A percentile compares a stretch with the other conserved stretches of the same genome.
Conservation (phyloP, 2,888 invertebrate species). For the Syrphus vitripennis region DNA sequence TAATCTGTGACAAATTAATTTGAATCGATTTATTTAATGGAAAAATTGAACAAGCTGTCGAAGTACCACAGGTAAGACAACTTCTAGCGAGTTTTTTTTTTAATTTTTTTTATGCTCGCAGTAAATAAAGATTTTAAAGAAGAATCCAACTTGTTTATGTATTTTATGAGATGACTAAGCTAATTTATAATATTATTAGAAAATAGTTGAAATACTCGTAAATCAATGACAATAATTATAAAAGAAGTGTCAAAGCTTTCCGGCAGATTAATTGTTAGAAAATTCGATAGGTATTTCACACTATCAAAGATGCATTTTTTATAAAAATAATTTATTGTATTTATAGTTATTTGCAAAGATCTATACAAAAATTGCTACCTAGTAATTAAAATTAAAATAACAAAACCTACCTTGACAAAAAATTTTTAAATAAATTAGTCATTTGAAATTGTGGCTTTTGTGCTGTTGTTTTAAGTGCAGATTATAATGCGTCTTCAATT, state of each 20-base stretch:
- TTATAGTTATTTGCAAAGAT: neutral
- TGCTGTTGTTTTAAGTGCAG: neutral
- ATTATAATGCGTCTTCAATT: neutral
- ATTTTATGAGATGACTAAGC: neutral
- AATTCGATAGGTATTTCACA: neutral
- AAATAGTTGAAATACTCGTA: neutral
- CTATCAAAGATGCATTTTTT: neutral
- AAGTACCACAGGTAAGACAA: conserved; percentile 10
- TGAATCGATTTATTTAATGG: conserved; percentile 64
- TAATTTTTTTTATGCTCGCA: neutral
- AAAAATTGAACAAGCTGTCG: conserved; percentile 29
- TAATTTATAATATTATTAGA: neutral
- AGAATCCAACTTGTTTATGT: neutral
- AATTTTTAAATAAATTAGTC: neutral
- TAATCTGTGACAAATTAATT: conserved; percentile 64
- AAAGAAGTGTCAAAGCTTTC: neutral
- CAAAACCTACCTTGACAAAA: neutral
- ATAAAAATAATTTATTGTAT: neutral
- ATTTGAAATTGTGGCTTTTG: neutral
- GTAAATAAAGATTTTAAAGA: neutral
- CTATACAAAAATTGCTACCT: neutral
- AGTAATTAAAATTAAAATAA: neutral
- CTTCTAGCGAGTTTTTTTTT: neutral
- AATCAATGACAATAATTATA: neutral
- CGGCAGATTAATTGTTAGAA: conserved; percentile 7